Conservation (phyloP, 2,113 vertebrate genomes). For the Glaucomys volans region DNA sequence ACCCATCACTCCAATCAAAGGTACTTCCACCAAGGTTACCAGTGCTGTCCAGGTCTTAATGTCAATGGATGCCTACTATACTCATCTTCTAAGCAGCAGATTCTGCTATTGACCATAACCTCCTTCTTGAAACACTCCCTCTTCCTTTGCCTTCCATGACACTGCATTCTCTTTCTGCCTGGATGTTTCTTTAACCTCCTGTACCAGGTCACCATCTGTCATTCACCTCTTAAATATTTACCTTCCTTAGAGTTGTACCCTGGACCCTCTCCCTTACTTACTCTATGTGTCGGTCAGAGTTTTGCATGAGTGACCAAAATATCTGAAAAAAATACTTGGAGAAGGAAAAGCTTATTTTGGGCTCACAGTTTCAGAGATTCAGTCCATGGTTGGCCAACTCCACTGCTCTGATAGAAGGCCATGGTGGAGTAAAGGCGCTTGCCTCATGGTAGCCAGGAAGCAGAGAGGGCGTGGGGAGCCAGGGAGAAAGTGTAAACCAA, state of each 20-base stretch:
- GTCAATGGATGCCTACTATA: not conserved
- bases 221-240: not conserved
- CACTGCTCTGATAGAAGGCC: no score
- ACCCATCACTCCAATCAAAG: not conserved
- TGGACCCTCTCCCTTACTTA: not conserved
- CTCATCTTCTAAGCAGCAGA: not conserved
- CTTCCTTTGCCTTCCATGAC: not conserved
- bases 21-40: not conserved
- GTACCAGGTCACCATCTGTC: not conserved
- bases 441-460: no score
- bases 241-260: not conserved
- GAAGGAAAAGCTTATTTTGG: no score
- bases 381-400: no score
- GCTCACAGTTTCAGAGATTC: no score
- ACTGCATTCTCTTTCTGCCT: not conserved
- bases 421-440: no score
- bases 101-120: not conserved
- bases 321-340: no score
- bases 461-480: no score
- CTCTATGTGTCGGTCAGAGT: not conserved
- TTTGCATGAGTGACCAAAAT: no score
- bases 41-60: not conserved
- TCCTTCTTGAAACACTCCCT: not conserved
- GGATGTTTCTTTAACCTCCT: not conserved
- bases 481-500: not conserved